Base-by-base conservation (phyloP, 2,797 vertebrate genomes). In the Philypnodon macrostomus region DNA sequence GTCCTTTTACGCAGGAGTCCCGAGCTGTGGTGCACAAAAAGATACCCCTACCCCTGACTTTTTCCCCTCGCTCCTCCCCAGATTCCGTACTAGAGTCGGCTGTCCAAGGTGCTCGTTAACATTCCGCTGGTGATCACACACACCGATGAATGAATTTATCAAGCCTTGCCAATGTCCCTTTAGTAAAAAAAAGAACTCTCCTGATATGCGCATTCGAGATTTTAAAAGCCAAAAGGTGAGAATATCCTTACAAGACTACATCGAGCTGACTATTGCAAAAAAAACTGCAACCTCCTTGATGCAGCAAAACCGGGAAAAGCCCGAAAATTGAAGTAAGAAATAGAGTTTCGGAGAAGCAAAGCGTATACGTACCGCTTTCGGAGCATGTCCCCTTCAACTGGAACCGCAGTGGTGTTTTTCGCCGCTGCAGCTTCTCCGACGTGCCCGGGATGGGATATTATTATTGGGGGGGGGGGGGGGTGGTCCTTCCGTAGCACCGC, bases 21-120 rank as follows among this genome's bases (percentile, higher is more conserved):
- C 10, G 27, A 29, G 27, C 27, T 29, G 9, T 11, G 10, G 27
- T 29, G 27, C 27, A 29, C 10, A 50, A 27, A 53, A 40, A 42
- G 59, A 23, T 3, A 53, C 45, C 64, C 31, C 45, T 10, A 30
- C 45, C 37, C 27, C 57, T 4, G 9, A 4, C 3, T 29, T 29
- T 12, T 12, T 11, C 10, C 27, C 3, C 10, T 29, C 45, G 46
- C 61, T 77, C 66, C 73, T 66, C 21, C 64, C 58, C 52, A 47
- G 56, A 60, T 56, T 51, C 42, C 49, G 64, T 67, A 37, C 65
- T 63, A 75, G 72, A 60, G 77, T 65, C 58, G 15, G 72, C 80
- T 83, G 77, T 84, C 80, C 83, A 82, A 87, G 83, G 79, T 85
- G 82, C 83, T 87, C 73, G 82, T 87, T 87, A 87, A 87, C 85